A percentile compares a stretch with the other conserved stretches of the same genome.
phyloP scores from a whole-genome alignment of 2,888 invertebrate species.

The Philereme transversata region DNA sequence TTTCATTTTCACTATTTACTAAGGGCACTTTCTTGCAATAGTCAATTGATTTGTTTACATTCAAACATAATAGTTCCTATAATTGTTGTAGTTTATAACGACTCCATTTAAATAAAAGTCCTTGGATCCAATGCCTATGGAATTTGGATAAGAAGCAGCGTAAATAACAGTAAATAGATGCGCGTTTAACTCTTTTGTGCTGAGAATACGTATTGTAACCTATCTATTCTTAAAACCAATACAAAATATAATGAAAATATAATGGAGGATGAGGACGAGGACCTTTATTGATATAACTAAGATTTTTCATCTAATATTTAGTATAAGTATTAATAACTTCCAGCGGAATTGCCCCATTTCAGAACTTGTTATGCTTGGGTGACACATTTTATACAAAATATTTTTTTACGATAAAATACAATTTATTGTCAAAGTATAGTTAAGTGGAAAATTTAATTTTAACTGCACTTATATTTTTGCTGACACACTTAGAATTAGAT shows the following conservation, averaged over 20 bases:
- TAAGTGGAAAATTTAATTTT: constrained; percentile 81
- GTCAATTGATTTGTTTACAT: constrained; percentile 24
- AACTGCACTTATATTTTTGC: constrained; percentile 81
- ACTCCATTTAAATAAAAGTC: constrained; percentile 1
- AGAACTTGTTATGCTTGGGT: constrained; percentile 75
- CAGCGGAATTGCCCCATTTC: constrained; percentile 56
- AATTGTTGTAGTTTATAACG: constrained; percentile 22
- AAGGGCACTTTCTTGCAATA: constrained; percentile 19
- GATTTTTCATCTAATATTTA: constrained; percentile 5
- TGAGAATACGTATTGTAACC: background rate
- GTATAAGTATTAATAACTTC: constrained; percentile 36
- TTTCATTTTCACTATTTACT: constrained; percentile 23
- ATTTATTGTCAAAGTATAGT: constrained; percentile 79
- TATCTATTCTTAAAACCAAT: too few relatives aligned
- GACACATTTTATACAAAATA: constrained; percentile 78
- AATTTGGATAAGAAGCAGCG: too few relatives aligned
- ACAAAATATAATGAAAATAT: too few relatives aligned
- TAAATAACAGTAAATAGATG: background rate
- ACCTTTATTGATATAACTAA: constrained; percentile 7
- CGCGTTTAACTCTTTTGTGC: constrained; percentile 27
- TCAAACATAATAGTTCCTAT: constrained; percentile 30
- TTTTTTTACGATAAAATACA: constrained; percentile 46
- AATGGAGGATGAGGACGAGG: background rate
- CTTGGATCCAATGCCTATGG: background rate
- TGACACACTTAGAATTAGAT: constrained; percentile 80